Evolutionary conservation across 2,113 vertebrate genomes (phyloP).

Genomic region (Albula goreensis): DNA sequence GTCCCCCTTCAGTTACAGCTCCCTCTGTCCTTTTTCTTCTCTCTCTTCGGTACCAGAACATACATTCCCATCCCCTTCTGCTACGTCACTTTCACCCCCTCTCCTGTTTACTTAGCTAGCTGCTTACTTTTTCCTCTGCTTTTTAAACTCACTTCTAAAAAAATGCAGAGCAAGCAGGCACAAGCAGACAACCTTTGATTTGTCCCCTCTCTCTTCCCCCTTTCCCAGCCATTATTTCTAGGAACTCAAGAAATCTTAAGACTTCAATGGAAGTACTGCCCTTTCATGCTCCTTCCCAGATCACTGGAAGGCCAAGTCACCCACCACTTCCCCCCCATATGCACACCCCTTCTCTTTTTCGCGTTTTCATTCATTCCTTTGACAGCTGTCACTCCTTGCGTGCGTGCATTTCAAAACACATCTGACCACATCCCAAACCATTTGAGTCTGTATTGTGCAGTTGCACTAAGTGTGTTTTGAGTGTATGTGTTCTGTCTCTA

Average conservation of each 20-base stretch:
- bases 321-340: neutral
- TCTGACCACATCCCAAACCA: neutral
- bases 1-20: neutral
- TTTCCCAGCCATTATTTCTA: neutral
- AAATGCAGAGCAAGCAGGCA: neutral
- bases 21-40: slow-evolving; percentile 1
- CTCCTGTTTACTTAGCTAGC: neutral
- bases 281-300: neutral
- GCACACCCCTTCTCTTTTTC: neutral
- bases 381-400: neutral
- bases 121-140: neutral
- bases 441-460: neutral
- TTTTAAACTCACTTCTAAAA: neutral
- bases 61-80: slow-evolving; percentile 8
- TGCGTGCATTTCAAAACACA: neutral
- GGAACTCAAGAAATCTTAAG: neutral
- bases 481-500: neutral
- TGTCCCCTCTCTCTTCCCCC: neutral
- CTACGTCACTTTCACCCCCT: slow-evolving; percentile 7
- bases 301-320: neutral
- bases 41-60: neutral
- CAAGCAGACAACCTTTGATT: neutral
- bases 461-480: neutral
- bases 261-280: neutral
- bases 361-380: neutral